These are phyloP conservation scores for Nipponia nippon DNA, from an alignment of 2,113 vertebrate species.

Conservation along the genomic window DNA sequence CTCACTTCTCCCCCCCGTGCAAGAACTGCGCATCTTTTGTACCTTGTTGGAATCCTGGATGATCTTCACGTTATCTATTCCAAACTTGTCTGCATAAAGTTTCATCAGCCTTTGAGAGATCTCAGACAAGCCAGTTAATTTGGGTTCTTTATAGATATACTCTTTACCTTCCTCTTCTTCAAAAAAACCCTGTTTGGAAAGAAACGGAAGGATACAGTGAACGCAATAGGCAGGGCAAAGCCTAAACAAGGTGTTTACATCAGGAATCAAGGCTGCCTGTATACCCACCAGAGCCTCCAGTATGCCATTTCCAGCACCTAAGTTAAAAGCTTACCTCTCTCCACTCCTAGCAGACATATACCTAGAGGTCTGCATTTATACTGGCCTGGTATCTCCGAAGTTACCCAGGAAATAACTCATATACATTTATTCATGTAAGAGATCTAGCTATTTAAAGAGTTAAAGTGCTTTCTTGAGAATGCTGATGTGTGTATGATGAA, in stretches of 20 bases:
- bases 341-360: neutral
- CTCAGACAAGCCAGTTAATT: slow-evolving; percentile 95
- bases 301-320: neutral
- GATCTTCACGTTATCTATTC: slow-evolving; percentile 96
- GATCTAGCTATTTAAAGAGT: neutral
- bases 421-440: neutral
- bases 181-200: slow-evolving; percentile 88
- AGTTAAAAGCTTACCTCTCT: neutral
- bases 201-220: neutral
- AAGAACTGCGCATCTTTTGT: rapidly evolving
- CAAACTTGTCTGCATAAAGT: slow-evolving; percentile 97
- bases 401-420: neutral
- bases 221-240: neutral
- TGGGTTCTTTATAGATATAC: slow-evolving; percentile 98
- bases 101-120: slow-evolving; percentile 96
- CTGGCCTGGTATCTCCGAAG: neutral
- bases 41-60: slow-evolving; percentile 99
- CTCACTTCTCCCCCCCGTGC: neutral
- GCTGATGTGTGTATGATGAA: neutral
- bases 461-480: neutral
- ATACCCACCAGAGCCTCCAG: neutral
- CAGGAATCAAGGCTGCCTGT: neutral
- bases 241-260: neutral
- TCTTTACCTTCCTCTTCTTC: slow-evolving; percentile 99
- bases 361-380: neutral